These are phyloP conservation scores for Thryonomys swinderianus DNA, from an alignment of 2,113 vertebrate species.

Conservation along the genomic window DNA sequence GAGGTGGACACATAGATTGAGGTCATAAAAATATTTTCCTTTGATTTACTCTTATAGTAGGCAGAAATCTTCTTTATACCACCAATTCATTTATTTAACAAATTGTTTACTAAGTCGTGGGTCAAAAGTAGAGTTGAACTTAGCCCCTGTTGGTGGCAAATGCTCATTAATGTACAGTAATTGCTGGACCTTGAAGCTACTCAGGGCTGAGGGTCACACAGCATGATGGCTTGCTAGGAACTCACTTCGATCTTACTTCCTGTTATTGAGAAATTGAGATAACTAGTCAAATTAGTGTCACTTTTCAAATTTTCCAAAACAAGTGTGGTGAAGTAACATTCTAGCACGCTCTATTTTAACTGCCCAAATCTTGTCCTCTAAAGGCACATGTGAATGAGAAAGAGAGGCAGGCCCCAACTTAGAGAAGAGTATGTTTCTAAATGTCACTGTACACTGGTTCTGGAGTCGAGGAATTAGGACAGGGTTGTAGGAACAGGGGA, in stretches of 20 bases:
- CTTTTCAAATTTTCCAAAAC: conserved; percentile 22
- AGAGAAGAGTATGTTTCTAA: not conserved
- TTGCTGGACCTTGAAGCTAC: not conserved
- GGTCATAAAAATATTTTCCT: conserved; percentile 5
- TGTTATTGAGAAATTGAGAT: conserved; percentile 8
- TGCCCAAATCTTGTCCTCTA: not conserved
- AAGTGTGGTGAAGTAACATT: conserved; percentile 15
- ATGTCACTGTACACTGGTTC: not conserved
- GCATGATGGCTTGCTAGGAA: not conserved
- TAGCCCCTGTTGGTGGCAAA: not conserved
- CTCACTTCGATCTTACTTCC: not conserved
- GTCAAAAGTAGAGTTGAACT: not conserved
- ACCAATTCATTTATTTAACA: not conserved
- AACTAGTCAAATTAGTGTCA: not conserved
- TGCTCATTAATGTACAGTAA: not conserved
- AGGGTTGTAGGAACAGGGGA: not conserved
- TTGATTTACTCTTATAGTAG: not conserved
- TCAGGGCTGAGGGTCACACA: not conserved
- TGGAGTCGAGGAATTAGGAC: not conserved
- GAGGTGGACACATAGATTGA: not conserved
- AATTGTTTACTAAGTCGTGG: not conserved
- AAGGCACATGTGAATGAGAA: not conserved
- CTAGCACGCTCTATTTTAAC: not conserved
- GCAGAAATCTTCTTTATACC: not conserved
- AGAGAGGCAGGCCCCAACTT: not conserved